These are phyloP conservation scores for Sylvicola cinctus DNA, from an alignment of 2,888 invertebrate genomes.

Conservation along the genomic window DNA sequence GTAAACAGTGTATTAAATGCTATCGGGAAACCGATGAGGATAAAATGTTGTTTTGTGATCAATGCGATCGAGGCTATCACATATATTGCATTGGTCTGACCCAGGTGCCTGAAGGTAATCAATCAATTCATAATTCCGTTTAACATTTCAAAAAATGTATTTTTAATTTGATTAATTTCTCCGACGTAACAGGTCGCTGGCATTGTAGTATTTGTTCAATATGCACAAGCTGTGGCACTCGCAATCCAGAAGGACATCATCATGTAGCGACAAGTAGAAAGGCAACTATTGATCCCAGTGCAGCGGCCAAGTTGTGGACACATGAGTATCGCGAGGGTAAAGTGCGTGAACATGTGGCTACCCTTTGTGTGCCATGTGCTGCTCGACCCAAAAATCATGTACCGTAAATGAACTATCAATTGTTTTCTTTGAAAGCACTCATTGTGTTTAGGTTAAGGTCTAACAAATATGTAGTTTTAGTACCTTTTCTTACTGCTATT, in stretches of 20 bases:
- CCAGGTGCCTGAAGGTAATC: conserved; percentile 53
- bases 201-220: conserved; percentile 65
- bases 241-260: conserved; percentile 26
- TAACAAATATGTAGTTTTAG: too few species aligned
- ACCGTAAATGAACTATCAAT: too few species aligned
- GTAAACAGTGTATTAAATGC: conserved; percentile 77
- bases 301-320: conserved; percentile 20
- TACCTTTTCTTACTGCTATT: too few species aligned
- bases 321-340: conserved; percentile 6
- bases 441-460: too few species aligned
- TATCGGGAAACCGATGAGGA: conserved; percentile 64
- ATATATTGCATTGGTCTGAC: conserved; percentile 73
- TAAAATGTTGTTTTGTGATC: conserved; percentile 86
- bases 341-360: too few species aligned
- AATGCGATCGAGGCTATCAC: conserved; percentile 87
- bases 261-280: conserved; percentile 25
- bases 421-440: too few species aligned
- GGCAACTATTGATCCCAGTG: conserved; percentile 17
- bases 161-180: conserved; percentile 5
- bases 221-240: conserved; percentile 40
- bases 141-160: neutral
- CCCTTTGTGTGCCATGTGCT: too few species aligned
- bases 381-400: too few species aligned
- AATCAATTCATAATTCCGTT: neutral
- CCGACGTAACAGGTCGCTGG: conserved; percentile 69